Conservation (phyloP, 2,113 vertebrate species). For the Dasyornis broadbenti region DNA sequence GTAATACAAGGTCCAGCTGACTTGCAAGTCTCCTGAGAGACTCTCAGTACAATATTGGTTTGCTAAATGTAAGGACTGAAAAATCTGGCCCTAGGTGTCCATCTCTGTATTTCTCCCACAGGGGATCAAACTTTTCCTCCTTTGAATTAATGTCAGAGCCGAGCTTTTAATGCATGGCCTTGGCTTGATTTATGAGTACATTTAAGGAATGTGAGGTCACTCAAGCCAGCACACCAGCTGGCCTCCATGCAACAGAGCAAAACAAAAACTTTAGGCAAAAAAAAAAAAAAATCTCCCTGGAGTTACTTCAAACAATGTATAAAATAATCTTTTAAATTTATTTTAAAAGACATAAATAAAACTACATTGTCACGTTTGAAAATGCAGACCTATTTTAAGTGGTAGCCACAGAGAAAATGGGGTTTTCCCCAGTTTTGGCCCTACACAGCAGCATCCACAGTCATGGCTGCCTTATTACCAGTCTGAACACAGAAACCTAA, state of each 20-base stretch:
- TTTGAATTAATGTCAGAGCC: neutral
- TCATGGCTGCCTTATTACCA: neutral
- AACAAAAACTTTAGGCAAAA: conserved; percentile 45
- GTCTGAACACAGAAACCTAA: neutral
- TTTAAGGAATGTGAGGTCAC: conserved; percentile 72
- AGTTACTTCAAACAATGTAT: conserved; percentile 18
- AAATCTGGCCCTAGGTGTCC: neutral
- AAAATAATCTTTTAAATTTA: conserved; percentile 15
- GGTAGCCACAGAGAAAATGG: neutral
- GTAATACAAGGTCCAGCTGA: neutral
- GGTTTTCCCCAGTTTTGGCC: neutral
- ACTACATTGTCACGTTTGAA: neutral
- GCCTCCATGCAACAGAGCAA: conserved; percentile 53
- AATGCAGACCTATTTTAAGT: neutral
- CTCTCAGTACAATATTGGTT: neutral
- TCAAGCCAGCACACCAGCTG: conserved; percentile 65
- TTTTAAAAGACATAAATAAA: neutral
- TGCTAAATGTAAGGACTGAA: neutral
- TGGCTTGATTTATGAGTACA: conserved; percentile 69
- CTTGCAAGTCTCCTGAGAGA: neutral
- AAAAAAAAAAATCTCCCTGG: neutral
- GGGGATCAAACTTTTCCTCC: neutral
- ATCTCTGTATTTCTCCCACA: neutral
- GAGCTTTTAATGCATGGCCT: conserved; percentile 54
- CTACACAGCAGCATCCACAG: neutral